Percentiles rank a stretch among this genome's conserved stretches.
These are phyloP conservation scores for Dallia pectoralis DNA, from an alignment of 2,797 vertebrate species.

Conservation along the genomic window DNA sequence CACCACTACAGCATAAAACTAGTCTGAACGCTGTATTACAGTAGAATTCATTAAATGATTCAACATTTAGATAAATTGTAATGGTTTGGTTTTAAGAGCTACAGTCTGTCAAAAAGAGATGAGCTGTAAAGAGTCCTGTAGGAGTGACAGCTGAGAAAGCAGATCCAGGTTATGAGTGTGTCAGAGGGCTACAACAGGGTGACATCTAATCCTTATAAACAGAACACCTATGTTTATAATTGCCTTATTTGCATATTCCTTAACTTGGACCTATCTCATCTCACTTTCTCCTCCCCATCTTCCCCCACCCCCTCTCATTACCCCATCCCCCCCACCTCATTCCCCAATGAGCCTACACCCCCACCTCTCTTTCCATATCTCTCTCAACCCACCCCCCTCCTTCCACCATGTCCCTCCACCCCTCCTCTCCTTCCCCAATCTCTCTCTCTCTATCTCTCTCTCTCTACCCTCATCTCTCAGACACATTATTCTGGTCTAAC, in stretches of 20 bases:
- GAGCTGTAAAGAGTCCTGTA: background rate
- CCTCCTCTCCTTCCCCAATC: background rate
- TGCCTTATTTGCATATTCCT: conserved; percentile 8
- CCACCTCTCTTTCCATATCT: background rate
- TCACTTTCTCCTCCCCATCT: background rate
- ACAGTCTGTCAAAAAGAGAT: background rate
- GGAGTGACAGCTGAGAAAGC: conserved; percentile 1
- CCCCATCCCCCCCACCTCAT: background rate
- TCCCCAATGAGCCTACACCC: too few species aligned
- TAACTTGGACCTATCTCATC: background rate
- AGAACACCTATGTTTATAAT: background rate
- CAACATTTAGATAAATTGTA: background rate
- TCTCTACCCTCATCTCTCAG: background rate
- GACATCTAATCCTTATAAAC: conserved; percentile 5
- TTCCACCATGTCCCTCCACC: background rate
- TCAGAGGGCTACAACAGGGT: background rate
- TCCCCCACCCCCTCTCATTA: background rate
- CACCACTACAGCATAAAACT: background rate
- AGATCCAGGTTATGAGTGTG: background rate
- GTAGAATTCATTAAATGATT: background rate
- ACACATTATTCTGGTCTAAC: background rate
- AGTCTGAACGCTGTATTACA: background rate
- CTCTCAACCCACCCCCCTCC: too few species aligned
- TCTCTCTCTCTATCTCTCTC: background rate
- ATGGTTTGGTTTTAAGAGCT: background rate